Conservation (phyloP, 2,113 vertebrate genomes). For the Melanerpes aurifrons region DNA sequence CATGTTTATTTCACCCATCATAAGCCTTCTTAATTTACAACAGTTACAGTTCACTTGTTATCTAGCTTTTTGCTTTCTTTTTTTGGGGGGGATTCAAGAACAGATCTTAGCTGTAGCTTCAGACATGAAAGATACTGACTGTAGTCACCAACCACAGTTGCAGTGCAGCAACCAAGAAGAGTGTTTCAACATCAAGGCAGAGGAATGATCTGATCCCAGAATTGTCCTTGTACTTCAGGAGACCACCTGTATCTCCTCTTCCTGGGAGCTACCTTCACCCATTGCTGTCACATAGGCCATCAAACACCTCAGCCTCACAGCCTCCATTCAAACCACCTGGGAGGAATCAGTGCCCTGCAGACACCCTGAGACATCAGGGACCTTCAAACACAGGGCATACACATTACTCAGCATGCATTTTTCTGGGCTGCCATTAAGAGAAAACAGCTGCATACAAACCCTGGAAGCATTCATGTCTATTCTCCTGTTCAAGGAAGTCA, state of each 20-base stretch:
- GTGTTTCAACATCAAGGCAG: accelerated
- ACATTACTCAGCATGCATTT: not conserved
- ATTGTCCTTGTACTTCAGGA: not conserved
- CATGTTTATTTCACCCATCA: not conserved
- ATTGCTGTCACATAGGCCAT: not conserved
- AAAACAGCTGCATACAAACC: not conserved
- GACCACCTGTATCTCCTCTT: not conserved
- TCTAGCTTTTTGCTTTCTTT: not conserved
- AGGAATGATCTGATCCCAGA: not conserved
- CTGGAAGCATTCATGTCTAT: not conserved
- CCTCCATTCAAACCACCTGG: not conserved
- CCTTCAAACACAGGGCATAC: accelerated
- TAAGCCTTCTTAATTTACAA: not conserved
- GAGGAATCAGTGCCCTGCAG: not conserved
- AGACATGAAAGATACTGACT: not conserved
- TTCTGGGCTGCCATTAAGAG: not conserved
- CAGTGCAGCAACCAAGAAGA: not conserved
- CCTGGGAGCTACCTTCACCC: not conserved
- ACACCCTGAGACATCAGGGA: not conserved
- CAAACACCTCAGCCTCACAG: not conserved
- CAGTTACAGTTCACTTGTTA: not conserved
- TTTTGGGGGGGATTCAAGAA: accelerated
- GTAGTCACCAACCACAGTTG: not conserved
- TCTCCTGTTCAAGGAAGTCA: not conserved
- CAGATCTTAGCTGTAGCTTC: not conserved